Evolutionary conservation across 2,888 invertebrate species (phyloP), one percentile per base, ranked within the genome.

Genomic region (Drosophila macrospina): DNA sequence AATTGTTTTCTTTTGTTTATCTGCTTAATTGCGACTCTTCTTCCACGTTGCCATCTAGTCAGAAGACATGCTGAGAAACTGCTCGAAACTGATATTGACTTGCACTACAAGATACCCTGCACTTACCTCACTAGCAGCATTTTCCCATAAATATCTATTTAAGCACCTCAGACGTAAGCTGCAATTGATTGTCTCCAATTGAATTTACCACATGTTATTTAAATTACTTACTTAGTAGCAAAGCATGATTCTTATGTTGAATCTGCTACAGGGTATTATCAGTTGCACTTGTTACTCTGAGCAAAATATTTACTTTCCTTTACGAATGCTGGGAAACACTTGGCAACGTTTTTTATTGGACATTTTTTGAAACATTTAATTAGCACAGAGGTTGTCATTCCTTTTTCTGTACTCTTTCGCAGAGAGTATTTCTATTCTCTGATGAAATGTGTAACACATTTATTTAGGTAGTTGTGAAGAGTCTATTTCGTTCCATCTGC

Each of bases 1-100:
- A 71, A 84, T 83, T 83, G 86, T 82, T 86, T 61, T 74, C 37
- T 52, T 78, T 86, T 83, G 88, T 83, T 83, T 83, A 84, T 88
- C 78, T 88, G 81, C 74, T 86, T 83, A 83, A 83, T 83, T 83
- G 84, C 72, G 56, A 32, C 47, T 55, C 50, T 57, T 3, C 62
- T 56, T 16, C 30, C 5, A 45, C 37, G 26, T 11, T 39, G 30
- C 52, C 70, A 74, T 60, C 44, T 37, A 54, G 59, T 54, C n/a
- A 74, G 42, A 39, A 47, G 50, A 48, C 50, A 36, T 55, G 20
- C 69, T 41, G 39, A 24, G 32, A 48, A 39, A 42, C 44, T 8
- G 24, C 11, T 13, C 3, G 11, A 26, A 13, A 13, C 7, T 8
- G 6, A 8, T 16, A 20, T 4, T 37, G 2, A 28, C 3, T 5